Conservation (phyloP, 2,888 invertebrate species). For the Mylabris sibirica region DNA sequence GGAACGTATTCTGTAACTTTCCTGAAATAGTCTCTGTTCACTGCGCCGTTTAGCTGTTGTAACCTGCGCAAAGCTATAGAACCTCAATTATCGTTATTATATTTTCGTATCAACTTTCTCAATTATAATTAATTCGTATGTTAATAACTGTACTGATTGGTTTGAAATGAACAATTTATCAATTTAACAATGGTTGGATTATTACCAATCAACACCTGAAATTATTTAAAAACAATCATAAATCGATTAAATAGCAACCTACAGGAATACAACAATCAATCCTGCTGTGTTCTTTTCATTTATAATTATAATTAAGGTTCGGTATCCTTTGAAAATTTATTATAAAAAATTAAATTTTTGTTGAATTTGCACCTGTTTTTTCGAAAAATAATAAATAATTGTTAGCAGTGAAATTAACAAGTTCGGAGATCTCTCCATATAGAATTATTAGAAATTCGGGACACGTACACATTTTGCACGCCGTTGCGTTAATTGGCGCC, state of each 20-base stretch:
- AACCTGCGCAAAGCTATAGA: too few species aligned
- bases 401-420: neutral
- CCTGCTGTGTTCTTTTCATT: slow-evolving; percentile 13
- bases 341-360: slow-evolving; percentile 1
- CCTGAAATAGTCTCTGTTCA: too few species aligned
- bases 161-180: slow-evolving; percentile 31
- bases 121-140: neutral
- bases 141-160: slow-evolving; percentile 8
- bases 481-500: slow-evolving; percentile 54
- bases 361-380: neutral
- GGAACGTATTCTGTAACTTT: too few species aligned
- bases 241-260: neutral
- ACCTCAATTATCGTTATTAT: too few species aligned
- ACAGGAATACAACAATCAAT: slow-evolving; percentile 9
- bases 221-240: neutral
- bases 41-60: too few species aligned
- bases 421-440: neutral
- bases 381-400: neutral
- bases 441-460: slow-evolving; percentile 47
- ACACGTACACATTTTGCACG: slow-evolving; percentile 50
- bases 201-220: slow-evolving; percentile 26
- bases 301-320: neutral
- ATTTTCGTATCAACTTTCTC: too few species aligned
- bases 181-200: slow-evolving; percentile 24
- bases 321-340: neutral